Conservation (phyloP, 2,797 vertebrate species). For the Pachyuromys duprasi region DNA sequence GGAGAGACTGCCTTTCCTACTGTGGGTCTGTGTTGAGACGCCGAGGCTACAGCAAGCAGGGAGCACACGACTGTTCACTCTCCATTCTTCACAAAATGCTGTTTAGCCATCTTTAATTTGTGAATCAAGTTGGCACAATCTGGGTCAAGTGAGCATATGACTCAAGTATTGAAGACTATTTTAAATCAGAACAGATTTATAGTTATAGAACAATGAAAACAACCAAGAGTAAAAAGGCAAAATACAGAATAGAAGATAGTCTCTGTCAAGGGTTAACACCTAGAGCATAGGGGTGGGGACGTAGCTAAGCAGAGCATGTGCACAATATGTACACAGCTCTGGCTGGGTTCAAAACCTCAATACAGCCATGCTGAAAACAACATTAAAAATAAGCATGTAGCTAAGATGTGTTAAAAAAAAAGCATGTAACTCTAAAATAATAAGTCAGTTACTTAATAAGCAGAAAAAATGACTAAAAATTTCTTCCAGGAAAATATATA, state of each 20-base stretch:
- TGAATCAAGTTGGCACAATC: neutral
- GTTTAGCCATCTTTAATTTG: neutral
- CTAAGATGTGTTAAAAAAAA: neutral
- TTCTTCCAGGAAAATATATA: neutral
- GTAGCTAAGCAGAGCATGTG: neutral
- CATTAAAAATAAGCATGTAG: neutral
- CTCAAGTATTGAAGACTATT: neutral
- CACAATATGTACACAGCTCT: neutral
- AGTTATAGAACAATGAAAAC: neutral
- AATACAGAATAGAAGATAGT: neutral
- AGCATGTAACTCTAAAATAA: neutral
- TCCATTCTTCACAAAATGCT: too few relatives aligned
- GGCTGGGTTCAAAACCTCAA: neutral
- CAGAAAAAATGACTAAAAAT: neutral
- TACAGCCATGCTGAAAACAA: neutral
- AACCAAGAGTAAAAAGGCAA: neutral
- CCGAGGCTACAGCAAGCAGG: too few relatives aligned
- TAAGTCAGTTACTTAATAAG: neutral
- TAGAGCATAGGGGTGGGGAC: neutral
- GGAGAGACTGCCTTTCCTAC: too few relatives aligned
- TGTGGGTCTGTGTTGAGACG: too few relatives aligned
- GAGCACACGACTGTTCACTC: too few relatives aligned
- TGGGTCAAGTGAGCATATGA: neutral
- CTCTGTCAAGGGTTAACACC: neutral
- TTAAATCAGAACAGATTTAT: slow-evolving; percentile 14